phyloP scores from a whole-genome alignment of 2,888 invertebrate species.

The Dryadula phaetusa region DNA sequence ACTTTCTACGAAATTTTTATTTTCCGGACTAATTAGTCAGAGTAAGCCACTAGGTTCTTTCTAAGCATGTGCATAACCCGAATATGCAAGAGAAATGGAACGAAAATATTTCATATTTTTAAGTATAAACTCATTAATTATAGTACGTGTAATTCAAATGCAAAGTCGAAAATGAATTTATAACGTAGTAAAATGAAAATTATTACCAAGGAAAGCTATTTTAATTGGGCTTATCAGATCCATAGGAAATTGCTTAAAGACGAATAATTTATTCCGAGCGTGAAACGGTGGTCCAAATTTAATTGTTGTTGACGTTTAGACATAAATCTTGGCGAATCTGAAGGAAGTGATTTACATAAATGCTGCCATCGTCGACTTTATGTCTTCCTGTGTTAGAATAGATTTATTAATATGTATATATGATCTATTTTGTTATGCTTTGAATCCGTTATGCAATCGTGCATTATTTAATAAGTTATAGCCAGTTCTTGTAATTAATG shows the following conservation, averaged over 20 bases:
- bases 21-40: constrained; percentile 2
- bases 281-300: constrained; percentile 73
- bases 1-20: constrained; percentile 6
- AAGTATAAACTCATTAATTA: background rate
- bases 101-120: background rate
- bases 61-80: background rate
- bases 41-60: background rate
- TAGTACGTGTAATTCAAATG: background rate
- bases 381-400: constrained; percentile 63
- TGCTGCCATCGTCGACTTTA: constrained; percentile 65
- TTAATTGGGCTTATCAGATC: constrained; percentile 45
- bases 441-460: constrained; percentile 31
- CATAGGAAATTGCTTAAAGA: constrained; percentile 53
- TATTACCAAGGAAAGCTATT: constrained; percentile 32
- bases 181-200: constrained; percentile 31
- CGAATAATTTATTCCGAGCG: constrained; percentile 73
- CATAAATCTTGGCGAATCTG: constrained; percentile 77
- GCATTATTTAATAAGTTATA: constrained; percentile 19
- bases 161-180: constrained; percentile 3
- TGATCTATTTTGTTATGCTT: constrained; percentile 38
- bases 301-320: constrained; percentile 76
- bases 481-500: background rate
- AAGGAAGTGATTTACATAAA: constrained; percentile 80
- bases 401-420: constrained; percentile 42
- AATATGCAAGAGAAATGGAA: background rate